Percentiles rank a stretch among this genome's conserved stretches.
Conservation (phyloP, 2,113 vertebrate species). For the Uria aalge region DNA sequence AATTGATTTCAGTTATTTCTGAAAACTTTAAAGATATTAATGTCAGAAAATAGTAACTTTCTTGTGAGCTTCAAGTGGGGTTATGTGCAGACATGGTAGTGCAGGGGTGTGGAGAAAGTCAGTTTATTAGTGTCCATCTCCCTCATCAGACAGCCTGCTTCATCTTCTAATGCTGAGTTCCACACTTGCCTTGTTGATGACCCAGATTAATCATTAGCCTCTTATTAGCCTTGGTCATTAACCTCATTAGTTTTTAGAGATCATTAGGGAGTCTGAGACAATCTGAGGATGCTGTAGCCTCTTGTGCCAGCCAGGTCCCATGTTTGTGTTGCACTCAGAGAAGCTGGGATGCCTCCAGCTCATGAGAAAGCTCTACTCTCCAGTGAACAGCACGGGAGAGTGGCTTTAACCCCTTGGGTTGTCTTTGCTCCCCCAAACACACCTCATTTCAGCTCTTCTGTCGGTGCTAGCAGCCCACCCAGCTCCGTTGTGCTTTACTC, state of each 20-base stretch:
- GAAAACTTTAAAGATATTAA: background rate
- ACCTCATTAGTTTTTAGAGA: background rate
- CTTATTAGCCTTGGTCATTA: background rate
- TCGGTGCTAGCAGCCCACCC: background rate
- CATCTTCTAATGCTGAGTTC: background rate
- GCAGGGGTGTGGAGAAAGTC: background rate
- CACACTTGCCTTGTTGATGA: background rate
- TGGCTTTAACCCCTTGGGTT: fast-evolving
- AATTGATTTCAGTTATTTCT: background rate
- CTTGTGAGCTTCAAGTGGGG: background rate
- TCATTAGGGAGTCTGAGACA: background rate
- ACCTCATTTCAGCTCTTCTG: background rate
- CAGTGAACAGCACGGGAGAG: background rate
- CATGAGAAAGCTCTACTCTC: background rate
- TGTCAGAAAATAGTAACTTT: background rate
- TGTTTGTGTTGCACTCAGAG: background rate
- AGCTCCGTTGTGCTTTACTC: background rate
- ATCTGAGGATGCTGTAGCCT: background rate
- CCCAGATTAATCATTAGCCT: background rate
- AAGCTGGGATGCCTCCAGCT: background rate
- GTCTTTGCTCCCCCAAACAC: background rate
- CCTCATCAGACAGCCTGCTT: background rate
- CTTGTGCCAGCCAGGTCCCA: background rate
- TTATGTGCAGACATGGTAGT: background rate
- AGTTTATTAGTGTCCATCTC: background rate